Base-by-base conservation (phyloP, 1,140 invertebrate species). In the Orius laevigatus region DNA sequence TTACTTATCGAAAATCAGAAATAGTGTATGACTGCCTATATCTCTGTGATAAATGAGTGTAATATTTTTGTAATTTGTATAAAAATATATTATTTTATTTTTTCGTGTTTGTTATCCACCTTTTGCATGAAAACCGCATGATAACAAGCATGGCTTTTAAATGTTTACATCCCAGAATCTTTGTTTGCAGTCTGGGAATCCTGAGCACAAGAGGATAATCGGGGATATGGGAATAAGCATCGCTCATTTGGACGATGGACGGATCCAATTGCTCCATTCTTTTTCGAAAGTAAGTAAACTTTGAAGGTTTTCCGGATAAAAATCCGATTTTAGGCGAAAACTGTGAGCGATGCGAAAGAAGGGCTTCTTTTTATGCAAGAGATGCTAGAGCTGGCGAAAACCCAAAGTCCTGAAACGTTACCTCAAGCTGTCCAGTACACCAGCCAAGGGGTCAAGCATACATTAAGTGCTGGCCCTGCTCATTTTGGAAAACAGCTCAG, bases 301-400 rank as follows among this genome's bases (percentile, higher is more conserved):
- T 20, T 18, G 14, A 43, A 8, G 14, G 8, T 41, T 41, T 41
- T 15, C n/a, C n/a, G n/a, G n/a, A n/a, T n/a, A n/a, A n/a, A n/a
- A n/a, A n/a, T n/a, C n/a, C n/a, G n/a, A n/a, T 51, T 69, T 42
- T 60, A 92, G 87, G 92, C 91, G 9, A 77, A 79, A 60, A 80
- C 80, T 40, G 66, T 79, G 10, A 76, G 81, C 54, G 83, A 92
- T 60, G 92, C 87, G 1, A 83, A 93, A 60, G 85, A 95, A 67
- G 93, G 94, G 1, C 62, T 94, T 16, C 69, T 84, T 20, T 97
- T 98, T 59, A 96, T 98, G 87, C 84, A 93, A 59, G 93, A 97
- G 68, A 95, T 97, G 88, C 76, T 91, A 6, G 85, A 93, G 65
- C 65, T 92, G 38, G 88, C 86, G 31, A 84, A 84, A 59, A 64